Evolutionary conservation across 2,113 vertebrate genomes (phyloP), one percentile per base, ranked within the genome.

Genomic region (Tetrao urogallus): DNA sequence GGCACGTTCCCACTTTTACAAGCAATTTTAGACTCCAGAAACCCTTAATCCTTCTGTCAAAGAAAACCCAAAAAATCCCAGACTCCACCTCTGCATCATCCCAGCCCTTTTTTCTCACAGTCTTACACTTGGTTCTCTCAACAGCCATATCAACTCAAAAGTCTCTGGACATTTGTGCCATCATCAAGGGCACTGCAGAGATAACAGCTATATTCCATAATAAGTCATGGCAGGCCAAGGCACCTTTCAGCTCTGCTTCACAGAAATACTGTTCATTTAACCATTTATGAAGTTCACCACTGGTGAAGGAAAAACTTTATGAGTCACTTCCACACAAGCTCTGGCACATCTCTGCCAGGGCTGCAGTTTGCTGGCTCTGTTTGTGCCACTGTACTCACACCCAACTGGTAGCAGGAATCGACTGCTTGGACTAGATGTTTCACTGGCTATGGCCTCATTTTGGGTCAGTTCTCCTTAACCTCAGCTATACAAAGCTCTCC

Each of bases 151-250:
- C n/a, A 4, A 1, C 27, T 58, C 64, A 25, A 82, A 67, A 1
- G 1, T 4, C 22, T 42, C 1, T 28, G 1, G 4, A 7, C 15
- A 36, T 13, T 16, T 22, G 40, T 61, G 40, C 21, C 40, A 19
- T 11, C 10, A 1, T 2, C 4, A 2, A 76, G 32, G 22, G 6
- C 5, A 1, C 14, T 82, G 40, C 30, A 43, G n/a, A 70, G n/a
- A 21, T 11, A 73, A 79, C 34, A 36, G 34, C 67, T 25, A 38
- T 36, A 28, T 28, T 52, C 34, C n/a, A 19, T 57, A 32, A 25
- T 48, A 50, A 70, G n/a, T 71, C 24, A 28, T 20, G 25, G 34
- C 25, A 70, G 67, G 18, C 47, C 48, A 70, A 34, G n/a, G n/a
- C 47, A 70, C 67, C 19, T 8, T 34, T 36, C 45, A 70, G n/a